Evolutionary conservation across 1,140 invertebrate genomes (phyloP).

Genomic region (Grapholita molesta): DNA sequence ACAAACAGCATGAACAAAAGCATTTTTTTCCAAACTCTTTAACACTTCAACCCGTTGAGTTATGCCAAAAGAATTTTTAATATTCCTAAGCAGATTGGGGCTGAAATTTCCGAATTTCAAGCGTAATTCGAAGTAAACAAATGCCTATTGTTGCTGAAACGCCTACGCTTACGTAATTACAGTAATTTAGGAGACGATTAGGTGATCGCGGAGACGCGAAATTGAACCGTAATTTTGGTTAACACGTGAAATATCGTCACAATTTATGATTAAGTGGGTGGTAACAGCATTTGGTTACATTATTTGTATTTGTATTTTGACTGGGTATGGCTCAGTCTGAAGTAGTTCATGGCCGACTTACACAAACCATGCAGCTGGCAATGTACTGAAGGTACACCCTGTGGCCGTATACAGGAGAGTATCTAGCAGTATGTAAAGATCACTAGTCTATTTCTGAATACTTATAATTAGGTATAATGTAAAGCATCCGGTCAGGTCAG

Average conservation of each 20-base stretch:
- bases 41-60: background rate
- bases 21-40: background rate
- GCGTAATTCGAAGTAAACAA: slow-evolving; percentile 6
- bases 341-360: too few species aligned
- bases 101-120: background rate
- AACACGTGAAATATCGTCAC: slow-evolving; percentile 8
- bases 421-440: too few species aligned
- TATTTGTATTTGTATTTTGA: background rate
- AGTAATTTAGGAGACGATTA: slow-evolving; percentile 14
- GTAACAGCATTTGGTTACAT: background rate
- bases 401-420: too few species aligned
- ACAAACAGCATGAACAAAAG: background rate
- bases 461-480: too few species aligned
- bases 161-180: background rate
- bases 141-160: slow-evolving; percentile 11
- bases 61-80: slow-evolving; percentile 4
- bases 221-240: slow-evolving; percentile 7
- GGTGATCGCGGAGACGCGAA: slow-evolving; percentile 3
- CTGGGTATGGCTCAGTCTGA: too few species aligned
- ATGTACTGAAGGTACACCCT: too few species aligned
- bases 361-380: too few species aligned
- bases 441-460: too few species aligned
- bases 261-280: background rate
- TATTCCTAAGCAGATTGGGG: background rate
- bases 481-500: too few species aligned